These are phyloP conservation scores for Tragopan temminckii DNA, from an alignment of 2,797 vertebrate species.

Conservation along the genomic window DNA sequence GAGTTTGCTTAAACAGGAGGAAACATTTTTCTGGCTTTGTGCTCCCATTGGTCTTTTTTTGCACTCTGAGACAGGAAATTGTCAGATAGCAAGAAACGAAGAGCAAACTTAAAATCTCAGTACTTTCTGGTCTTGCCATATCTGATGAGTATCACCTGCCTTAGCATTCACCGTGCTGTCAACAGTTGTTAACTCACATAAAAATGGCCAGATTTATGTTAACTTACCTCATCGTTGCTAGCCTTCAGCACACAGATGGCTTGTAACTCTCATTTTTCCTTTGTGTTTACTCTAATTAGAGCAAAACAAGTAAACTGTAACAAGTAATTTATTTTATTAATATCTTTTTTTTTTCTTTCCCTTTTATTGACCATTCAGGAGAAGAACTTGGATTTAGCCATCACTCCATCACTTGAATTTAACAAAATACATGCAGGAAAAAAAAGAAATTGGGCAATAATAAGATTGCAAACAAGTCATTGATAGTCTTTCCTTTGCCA, in stretches of 20 bases:
- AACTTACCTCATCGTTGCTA: conserved; percentile 33
- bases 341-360: neutral
- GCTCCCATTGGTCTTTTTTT: neutral
- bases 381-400: neutral
- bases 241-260: conserved; percentile 27
- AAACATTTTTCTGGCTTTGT: neutral
- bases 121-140: conserved; percentile 51
- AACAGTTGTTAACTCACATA: conserved; percentile 39
- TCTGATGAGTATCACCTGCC: conserved; percentile 55
- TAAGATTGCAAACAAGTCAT: neutral
- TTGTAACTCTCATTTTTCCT: neutral
- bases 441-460: neutral
- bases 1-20: neutral
- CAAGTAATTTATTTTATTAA: neutral
- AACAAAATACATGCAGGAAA: neutral
- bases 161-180: conserved; percentile 34
- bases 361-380: neutral
- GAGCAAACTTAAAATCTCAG: neutral
- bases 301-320: neutral
- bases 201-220: conserved; percentile 41
- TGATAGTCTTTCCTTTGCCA: neutral
- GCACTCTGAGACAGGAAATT: neutral
- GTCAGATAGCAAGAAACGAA: neutral
- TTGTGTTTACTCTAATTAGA: conserved; percentile 8
- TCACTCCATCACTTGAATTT: neutral